Conservation (phyloP, 2,888 invertebrate genomes). For the Hedychridium roseum region DNA sequence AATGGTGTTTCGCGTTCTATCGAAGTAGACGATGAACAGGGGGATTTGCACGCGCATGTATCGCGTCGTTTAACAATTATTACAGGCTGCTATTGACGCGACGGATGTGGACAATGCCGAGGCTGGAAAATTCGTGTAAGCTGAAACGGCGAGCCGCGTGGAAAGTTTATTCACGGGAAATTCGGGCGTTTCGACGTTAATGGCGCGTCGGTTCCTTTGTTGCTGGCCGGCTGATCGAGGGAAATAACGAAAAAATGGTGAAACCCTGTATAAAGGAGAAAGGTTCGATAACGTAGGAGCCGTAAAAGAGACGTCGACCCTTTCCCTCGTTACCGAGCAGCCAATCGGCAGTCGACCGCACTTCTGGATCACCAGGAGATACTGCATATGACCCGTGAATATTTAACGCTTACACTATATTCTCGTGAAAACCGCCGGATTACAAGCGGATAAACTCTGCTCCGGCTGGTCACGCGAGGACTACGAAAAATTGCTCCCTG, state of each 20-base stretch:
- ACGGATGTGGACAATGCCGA: too few species aligned
- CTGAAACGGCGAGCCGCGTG: slow-evolving; percentile 1
- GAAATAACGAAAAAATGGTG: slow-evolving; percentile 22
- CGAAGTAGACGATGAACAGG: too few species aligned
- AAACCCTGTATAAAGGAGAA: neutral
- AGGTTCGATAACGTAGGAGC: neutral
- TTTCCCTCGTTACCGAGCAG: neutral
- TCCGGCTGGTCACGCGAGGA: slow-evolving; percentile 3
- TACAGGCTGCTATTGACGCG: too few species aligned
- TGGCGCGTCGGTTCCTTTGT: slow-evolving; percentile 25
- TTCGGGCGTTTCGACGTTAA: slow-evolving; percentile 23
- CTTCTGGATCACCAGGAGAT: slow-evolving; percentile 42
- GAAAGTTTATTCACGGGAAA: slow-evolving; percentile 35
- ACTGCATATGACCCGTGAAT: slow-evolving; percentile 54
- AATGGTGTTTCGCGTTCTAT: too few species aligned
- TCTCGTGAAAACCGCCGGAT: too few species aligned
- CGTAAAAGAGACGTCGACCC: neutral
- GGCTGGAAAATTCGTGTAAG: too few species aligned
- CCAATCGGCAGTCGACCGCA: too few species aligned
- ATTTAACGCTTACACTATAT: slow-evolving; percentile 46
- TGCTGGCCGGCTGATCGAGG: slow-evolving; percentile 18
- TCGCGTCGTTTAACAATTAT: too few species aligned
- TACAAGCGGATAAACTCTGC: slow-evolving; percentile 13
- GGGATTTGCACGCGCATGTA: too few species aligned
- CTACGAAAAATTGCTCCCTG: slow-evolving; percentile 4